phyloP scores from a whole-genome alignment of 1,140 invertebrate species.

The Physella acuta region DNA sequence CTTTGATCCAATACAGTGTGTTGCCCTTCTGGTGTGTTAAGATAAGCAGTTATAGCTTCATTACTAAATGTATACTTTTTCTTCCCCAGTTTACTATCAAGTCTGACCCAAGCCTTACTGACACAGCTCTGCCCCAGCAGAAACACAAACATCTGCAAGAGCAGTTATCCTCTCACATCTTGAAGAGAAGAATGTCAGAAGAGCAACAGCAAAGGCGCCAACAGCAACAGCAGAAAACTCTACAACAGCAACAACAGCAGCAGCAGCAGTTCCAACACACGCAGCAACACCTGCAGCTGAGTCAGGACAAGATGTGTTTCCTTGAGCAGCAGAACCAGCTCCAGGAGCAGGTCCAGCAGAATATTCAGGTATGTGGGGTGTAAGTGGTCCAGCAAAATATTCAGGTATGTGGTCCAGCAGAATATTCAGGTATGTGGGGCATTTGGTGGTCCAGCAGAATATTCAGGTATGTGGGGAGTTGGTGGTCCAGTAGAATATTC shows the following conservation, averaged over 20 bases:
- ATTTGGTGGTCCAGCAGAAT: too few relatives aligned
- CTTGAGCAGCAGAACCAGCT: constrained; percentile 26
- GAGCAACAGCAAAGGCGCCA: constrained; percentile 27
- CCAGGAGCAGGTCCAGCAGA: constrained; percentile 28
- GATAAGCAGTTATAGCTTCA: too few relatives aligned
- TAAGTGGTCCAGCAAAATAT: too few relatives aligned
- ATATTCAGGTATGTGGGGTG: background rate
- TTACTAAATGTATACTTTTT: too few relatives aligned
- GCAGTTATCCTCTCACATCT: constrained; percentile 35
- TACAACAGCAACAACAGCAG: constrained; percentile 26
- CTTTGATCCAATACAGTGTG: too few relatives aligned
- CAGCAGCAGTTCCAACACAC: constrained; percentile 31
- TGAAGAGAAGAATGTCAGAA: constrained; percentile 27
- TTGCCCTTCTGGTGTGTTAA: too few relatives aligned
- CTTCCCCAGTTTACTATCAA: background rate
- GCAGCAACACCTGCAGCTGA: constrained; percentile 26
- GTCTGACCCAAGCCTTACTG: background rate
- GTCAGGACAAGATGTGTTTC: background rate
- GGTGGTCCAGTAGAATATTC: too few relatives aligned
- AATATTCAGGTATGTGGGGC: too few relatives aligned
- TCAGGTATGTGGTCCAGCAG: too few relatives aligned
- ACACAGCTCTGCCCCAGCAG: constrained; percentile 24
- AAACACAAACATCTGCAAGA: constrained; percentile 68
- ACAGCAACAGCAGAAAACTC: constrained; percentile 28
- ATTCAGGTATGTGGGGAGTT: too few relatives aligned